These are phyloP conservation scores for Neodiprion lecontei DNA, from an alignment of 1,140 invertebrate species.

Conservation along the genomic window DNA sequence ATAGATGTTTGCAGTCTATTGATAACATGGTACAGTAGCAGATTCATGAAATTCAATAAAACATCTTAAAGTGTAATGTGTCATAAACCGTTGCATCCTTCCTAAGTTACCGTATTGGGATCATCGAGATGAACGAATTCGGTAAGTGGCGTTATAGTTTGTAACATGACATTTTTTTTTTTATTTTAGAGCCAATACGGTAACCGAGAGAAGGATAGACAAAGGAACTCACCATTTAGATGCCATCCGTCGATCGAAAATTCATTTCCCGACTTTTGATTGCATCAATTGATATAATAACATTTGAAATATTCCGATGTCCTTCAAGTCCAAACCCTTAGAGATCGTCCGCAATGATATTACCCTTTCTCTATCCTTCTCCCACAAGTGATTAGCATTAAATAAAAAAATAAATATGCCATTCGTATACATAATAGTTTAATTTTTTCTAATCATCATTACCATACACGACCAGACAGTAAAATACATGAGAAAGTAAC, in stretches of 20 bases:
- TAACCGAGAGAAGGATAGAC: slow-evolving; percentile 62
- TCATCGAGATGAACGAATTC: slow-evolving; percentile 22
- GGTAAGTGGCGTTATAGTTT: slow-evolving; percentile 14
- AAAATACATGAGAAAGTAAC: no score
- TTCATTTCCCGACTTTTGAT: slow-evolving; percentile 32
- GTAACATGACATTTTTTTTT: slow-evolving; percentile 11
- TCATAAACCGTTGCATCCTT: slow-evolving; percentile 25
- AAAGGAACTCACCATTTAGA: slow-evolving; percentile 58
- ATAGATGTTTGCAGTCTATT: slow-evolving; percentile 33
- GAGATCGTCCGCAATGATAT: slow-evolving; percentile 42
- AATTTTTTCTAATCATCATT: neutral
- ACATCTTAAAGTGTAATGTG: slow-evolving; percentile 23
- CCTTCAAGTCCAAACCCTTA: slow-evolving; percentile 44
- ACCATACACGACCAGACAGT: neutral
- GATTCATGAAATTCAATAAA: neutral
- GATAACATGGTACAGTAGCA: slow-evolving; percentile 11
- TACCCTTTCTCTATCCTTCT: slow-evolving; percentile 60
- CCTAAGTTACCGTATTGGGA: slow-evolving; percentile 32
- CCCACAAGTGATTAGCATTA: slow-evolving; percentile 33
- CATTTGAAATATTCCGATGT: slow-evolving; percentile 17
- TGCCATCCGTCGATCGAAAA: slow-evolving; percentile 35
- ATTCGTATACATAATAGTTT: neutral
- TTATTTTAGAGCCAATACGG: slow-evolving; percentile 28
- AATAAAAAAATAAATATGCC: neutral
- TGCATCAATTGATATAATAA: neutral